Base-by-base conservation (phyloP, 2,797 vertebrate genomes). In the Leptatherina wallacei region DNA sequence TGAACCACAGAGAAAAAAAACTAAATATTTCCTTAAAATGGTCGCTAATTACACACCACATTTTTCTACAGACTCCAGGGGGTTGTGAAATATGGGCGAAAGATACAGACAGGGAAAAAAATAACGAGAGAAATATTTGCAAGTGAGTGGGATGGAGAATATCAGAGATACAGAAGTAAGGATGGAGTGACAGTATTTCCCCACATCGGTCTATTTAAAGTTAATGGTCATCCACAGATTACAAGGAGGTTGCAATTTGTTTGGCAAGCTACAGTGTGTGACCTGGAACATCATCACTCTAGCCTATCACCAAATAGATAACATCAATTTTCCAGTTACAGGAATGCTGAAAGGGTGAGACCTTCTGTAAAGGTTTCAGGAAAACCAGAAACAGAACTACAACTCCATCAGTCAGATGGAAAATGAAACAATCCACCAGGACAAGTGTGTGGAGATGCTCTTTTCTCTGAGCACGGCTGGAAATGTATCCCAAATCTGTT, bases 1-100 rank as follows among this genome's bases (percentile, higher is more conserved):
- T 55, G 4, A 18, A 69, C 38, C 60, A 66, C 33, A 18, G 2
- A 36, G 62, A 83, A 61, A 80, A 79, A 86, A 84, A 44, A 57
- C 56, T 35, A 49, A 79, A 63, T 71, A 84, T 75, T 79, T 81
- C 76, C 63, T 42, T 0, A 2, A 74, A 83, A 83, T 78, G 14
- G 75, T 70, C 52, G 61, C 44, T 89, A 79, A 87, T 84, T 85
- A 77, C 83, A 82, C 68, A 83, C 60, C 29, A 24, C 76, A 88
- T 91, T 85, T 71, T 65, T 91, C 66, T 47, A 8, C 33, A 52
- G 61, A 70, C 80, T 80, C 85, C 73, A 57, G 78, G 72, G 84
- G 70, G 71, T 84, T 85, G 70, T 70, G 84, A 83, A 88, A 88
- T 82, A 74, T 74, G 61, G 55, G 63, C 32, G 16, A 83, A 68